Percentiles rank a stretch among this genome's conserved stretches.
Evolutionary conservation across 2,797 vertebrate genomes (phyloP).

Genomic region (Chelmon rostratus): DNA sequence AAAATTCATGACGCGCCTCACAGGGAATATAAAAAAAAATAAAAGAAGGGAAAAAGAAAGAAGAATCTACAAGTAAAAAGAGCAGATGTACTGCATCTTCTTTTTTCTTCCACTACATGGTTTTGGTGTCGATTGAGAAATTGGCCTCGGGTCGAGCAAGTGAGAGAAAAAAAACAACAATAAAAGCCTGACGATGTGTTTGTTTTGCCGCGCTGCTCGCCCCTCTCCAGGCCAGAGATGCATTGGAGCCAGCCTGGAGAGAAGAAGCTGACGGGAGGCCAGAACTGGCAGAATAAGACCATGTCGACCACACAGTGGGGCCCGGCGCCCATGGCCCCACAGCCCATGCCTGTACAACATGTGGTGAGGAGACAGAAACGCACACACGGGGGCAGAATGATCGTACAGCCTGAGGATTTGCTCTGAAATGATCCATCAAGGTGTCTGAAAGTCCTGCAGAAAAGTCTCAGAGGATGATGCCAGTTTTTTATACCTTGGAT

Average conservation of each 20-base stretch:
- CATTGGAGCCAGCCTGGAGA: slow-evolving; percentile 87
- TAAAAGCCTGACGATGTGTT: not conserved
- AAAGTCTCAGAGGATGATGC: not conserved
- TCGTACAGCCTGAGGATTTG: not conserved
- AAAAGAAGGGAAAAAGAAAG: not conserved
- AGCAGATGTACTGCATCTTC: not conserved
- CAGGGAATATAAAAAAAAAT: not conserved
- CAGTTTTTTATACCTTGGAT: not conserved
- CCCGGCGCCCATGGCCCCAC: slow-evolving; percentile 85
- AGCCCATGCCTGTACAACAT: slow-evolving; percentile 86
- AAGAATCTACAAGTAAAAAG: slow-evolving; percentile 4
- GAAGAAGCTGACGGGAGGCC: slow-evolving; percentile 89
- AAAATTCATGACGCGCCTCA: slow-evolving; percentile 30
- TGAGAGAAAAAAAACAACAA: not conserved
- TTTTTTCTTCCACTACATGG: not conserved
- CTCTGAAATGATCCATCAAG: not conserved
- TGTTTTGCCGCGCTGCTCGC: slow-evolving; percentile 11
- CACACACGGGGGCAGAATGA: not conserved
- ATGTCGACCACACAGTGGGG: slow-evolving; percentile 88
- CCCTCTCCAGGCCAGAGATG: slow-evolving; percentile 86
- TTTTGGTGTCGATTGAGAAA: not conserved
- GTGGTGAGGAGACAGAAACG: slow-evolving; percentile 84
- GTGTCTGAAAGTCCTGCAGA: slow-evolving; percentile 14
- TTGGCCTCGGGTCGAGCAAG: not conserved
- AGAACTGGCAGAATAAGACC: slow-evolving; percentile 90